Base-by-base conservation (phyloP, 2,797 vertebrate species). In the Avahi laniger region DNA sequence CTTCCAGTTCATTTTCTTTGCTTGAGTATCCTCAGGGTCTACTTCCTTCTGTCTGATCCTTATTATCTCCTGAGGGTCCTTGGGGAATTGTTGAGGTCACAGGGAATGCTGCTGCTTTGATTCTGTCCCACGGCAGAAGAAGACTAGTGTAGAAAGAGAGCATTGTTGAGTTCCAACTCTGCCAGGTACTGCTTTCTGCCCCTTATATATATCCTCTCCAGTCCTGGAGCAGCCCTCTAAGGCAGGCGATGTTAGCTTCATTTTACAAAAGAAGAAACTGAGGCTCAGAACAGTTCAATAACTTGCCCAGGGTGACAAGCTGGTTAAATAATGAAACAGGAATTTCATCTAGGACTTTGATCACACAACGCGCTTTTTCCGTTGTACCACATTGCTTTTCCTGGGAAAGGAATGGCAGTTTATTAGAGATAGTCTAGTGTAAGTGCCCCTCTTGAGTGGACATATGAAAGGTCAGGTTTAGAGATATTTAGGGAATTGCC, bases 1-100 rank as follows among this genome's bases (percentile, higher is more conserved):
- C 33, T 78, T 87, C 65, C 22, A 73, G 69, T 89, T 96, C 28
- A 57, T 93, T 93, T 85, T 72, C 41, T 76, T 86, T 52, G 22
- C 69, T 14, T 28, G 38, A 50, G 20, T 57, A 14, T 33, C n/a
- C 28, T 84, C 14, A 18, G 38, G n/a, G 52, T 78, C 70, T 78
- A 0, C 41, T 46, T 54, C 83, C 26, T 85, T 52, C 70, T 82
- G 9, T 89, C 41, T 85, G 46, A 86, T 43, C 26, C 4, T 88
- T 63, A 43, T 7, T 92, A 46, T 78, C 26, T 54, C 54, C 24
- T 65, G 41, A 48, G 48, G 14, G 5, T 43, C 28, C 38, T 18
- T 35, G 84, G 59, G 84, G 38, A 65, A 17, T 78, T 92, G 28
- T 73, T 89, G 83, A 93, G 26, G 33, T 96, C 43, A 54, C 41